A percentile compares a stretch with the other conserved stretches of the same genome.
These are phyloP conservation scores for Phalacrocorax aristotelis DNA, from an alignment of 2,113 vertebrate species.

Conservation along the genomic window DNA sequence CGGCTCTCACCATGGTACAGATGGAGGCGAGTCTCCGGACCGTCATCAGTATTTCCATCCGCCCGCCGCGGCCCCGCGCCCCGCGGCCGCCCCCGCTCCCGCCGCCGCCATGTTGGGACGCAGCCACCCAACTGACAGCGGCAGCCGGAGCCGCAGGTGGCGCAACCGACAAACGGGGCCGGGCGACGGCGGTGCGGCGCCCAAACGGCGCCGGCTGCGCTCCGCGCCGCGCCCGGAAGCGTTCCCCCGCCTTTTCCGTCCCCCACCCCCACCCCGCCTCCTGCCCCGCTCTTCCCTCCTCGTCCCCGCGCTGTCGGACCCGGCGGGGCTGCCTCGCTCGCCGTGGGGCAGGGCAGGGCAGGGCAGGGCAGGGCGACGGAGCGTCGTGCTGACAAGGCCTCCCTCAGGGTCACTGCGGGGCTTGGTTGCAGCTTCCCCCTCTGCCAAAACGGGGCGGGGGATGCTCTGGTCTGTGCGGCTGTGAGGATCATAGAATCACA, in stretches of 20 bases:
- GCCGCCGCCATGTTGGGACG: slow-evolving; percentile 61
- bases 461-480: not conserved
- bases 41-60: too few species aligned
- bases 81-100: slow-evolving; percentile 53
- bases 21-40: too few species aligned
- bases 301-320: fast-evolving
- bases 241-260: not conserved
- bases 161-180: slow-evolving; percentile 23
- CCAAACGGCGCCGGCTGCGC: not conserved
- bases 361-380: not conserved
- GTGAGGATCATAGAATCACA: too few species aligned
- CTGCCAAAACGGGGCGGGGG: not conserved
- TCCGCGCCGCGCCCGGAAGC: fast-evolving
- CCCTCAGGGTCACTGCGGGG: not conserved
- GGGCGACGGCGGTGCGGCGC: not conserved
- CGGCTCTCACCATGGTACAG: too few species aligned
- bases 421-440: not conserved
- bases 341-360: not conserved
- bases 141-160: slow-evolving; percentile 48
- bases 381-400: not conserved
- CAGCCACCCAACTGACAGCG: slow-evolving; percentile 46
- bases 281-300: not conserved
- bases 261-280: not conserved
- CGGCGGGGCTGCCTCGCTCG: not conserved
- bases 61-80: too few species aligned